A percentile compares a stretch with the other conserved stretches of the same genome.
Conservation (phyloP, 2,113 vertebrate genomes). For the Lamprologus sp. region DNA sequence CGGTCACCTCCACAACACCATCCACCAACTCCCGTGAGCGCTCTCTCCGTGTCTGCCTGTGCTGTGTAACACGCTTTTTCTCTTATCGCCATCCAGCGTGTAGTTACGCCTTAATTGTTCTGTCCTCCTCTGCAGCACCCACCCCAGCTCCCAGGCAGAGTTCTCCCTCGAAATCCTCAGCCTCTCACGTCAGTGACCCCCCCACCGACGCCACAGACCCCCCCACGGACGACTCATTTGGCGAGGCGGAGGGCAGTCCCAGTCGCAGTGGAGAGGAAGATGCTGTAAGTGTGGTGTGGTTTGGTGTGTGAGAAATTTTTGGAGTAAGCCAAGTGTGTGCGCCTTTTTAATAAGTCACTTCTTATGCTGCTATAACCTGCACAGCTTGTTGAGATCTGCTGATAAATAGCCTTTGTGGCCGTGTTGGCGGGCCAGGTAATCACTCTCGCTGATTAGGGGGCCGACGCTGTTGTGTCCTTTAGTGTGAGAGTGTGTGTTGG, state of each 20-base stretch:
- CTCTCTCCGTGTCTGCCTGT: not conserved
- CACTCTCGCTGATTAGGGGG: constrained; percentile 49
- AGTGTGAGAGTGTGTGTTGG: not conserved
- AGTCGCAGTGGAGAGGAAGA: constrained; percentile 94
- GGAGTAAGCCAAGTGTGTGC: not conserved
- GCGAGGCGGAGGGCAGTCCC: constrained; percentile 92
- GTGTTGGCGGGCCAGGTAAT: constrained; percentile 50
- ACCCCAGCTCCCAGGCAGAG: constrained; percentile 91
- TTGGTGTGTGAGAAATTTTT: not conserved
- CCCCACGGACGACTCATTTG: constrained; percentile 88
- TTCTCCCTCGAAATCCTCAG: constrained; percentile 92
- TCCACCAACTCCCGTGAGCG: constrained; percentile 96
- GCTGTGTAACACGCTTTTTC: not conserved
- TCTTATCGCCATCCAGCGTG: not conserved
- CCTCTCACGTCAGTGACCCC: constrained; percentile 88
- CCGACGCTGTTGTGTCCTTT: not conserved
- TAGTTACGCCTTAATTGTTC: not conserved
- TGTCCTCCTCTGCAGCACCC: constrained; percentile 73
- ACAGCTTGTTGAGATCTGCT: constrained; percentile 20
- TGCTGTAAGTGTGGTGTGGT: constrained; percentile 78
- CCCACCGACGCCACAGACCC: constrained; percentile 82
- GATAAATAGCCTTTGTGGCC: constrained; percentile 46
- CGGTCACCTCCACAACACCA: constrained; percentile 95
- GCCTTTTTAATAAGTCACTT: constrained; percentile 28
- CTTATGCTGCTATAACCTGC: constrained; percentile 25